Conservation (phyloP, 92 coral and sea anemone genomes). For the Zoanthus solanderi region DNA sequence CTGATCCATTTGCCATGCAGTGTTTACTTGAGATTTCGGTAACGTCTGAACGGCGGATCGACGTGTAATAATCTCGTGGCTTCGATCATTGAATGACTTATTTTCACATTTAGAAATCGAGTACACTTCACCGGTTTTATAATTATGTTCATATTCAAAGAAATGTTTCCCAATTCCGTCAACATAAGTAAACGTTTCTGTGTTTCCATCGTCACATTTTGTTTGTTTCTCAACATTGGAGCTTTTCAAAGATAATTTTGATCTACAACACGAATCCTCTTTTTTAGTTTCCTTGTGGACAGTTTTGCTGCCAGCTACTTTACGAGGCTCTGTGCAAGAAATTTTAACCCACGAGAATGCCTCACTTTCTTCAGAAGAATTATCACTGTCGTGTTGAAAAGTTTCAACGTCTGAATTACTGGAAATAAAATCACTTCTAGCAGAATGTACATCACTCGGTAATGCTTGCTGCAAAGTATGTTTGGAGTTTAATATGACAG, state of each 20-base stretch:
- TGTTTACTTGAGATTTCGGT: neutral
- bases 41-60: neutral
- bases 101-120: neutral
- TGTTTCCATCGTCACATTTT: neutral
- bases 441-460: neutral
- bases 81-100: neutral
- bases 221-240: neutral
- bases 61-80: neutral
- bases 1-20: conserved; percentile 38
- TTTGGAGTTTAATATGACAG: neutral
- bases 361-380: neutral
- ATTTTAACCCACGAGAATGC: conserved; percentile 4
- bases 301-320: neutral
- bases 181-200: neutral
- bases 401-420: neutral
- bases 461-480: neutral
- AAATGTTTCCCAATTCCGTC: neutral
- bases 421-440: neutral
- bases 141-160: neutral
- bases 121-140: neutral
- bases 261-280: neutral
- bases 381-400: neutral
- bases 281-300: neutral
- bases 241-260: neutral
- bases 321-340: neutral